phyloP scores from a whole-genome alignment of 1,140 invertebrate genomes.

The Aphaenogaster rudis region DNA sequence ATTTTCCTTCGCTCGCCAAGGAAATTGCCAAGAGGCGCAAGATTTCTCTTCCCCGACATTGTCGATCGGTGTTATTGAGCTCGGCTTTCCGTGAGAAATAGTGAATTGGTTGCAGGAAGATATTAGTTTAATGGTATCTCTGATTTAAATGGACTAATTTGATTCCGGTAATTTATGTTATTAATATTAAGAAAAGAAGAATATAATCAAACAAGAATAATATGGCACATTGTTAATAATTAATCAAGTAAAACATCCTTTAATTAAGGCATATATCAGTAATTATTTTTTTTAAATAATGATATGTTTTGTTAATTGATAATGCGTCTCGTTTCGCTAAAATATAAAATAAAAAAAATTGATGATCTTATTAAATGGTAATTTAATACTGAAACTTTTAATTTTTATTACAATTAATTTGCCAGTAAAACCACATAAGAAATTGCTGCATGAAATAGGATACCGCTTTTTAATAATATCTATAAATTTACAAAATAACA shows the following conservation, averaged over 20 bases:
- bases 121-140: constrained; percentile 40
- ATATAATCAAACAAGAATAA: background rate
- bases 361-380: background rate
- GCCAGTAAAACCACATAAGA: background rate
- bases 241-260: background rate
- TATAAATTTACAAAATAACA: background rate
- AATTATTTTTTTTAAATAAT: background rate
- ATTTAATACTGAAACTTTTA: background rate
- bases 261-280: background rate
- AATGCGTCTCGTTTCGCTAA: background rate
- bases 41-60: constrained; percentile 26
- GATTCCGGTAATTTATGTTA: constrained; percentile 13
- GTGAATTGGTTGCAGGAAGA: constrained; percentile 25
- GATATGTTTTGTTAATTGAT: constrained; percentile 12
- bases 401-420: background rate
- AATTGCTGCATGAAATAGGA: background rate
- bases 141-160: constrained; percentile 2
- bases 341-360: background rate
- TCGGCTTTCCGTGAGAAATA: constrained; percentile 26
- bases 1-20: constrained; percentile 35
- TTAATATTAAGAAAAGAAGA: background rate
- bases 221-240: background rate
- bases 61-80: constrained; percentile 37
- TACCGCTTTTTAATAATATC: background rate
- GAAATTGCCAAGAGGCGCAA: constrained; percentile 32